Evolutionary conservation across 30 jellyfish, hydroid and myxozoan species (phyloP).

Genomic region (Aurelia aurita complex sp. Pacific): DNA sequence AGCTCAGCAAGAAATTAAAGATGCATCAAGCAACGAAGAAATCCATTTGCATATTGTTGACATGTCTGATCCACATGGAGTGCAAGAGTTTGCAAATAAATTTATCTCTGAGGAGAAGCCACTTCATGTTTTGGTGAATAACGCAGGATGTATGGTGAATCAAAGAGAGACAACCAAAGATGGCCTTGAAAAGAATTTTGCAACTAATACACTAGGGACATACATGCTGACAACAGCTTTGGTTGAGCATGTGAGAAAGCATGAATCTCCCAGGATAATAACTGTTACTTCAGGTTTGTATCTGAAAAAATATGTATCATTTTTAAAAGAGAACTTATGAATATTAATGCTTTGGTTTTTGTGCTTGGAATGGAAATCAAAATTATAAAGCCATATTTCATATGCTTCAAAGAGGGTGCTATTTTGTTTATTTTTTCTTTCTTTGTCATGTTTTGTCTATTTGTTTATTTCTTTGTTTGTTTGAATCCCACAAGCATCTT

Average conservation of each 20-base stretch:
- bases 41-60: slow-evolving; percentile 75
- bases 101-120: slow-evolving; percentile 49
- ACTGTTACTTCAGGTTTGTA: slow-evolving; percentile 81
- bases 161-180: slow-evolving; percentile 45
- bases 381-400: too few relatives aligned
- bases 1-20: slow-evolving; percentile 68
- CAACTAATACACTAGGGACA: slow-evolving; percentile 78
- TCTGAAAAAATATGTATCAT: neutral
- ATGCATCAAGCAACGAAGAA: slow-evolving; percentile 43
- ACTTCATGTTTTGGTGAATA: slow-evolving; percentile 76
- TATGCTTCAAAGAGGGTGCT: too few relatives aligned
- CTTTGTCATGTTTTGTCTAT: too few relatives aligned
- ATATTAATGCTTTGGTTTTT: neutral
- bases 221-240: slow-evolving; percentile 73
- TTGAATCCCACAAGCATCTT: too few relatives aligned
- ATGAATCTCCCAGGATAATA: slow-evolving; percentile 75
- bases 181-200: slow-evolving; percentile 77
- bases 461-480: too few relatives aligned
- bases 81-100: slow-evolving; percentile 58
- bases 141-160: slow-evolving; percentile 86
- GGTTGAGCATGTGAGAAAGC: slow-evolving; percentile 59
- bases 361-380: neutral
- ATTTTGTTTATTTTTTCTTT: too few relatives aligned
- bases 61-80: slow-evolving; percentile 65
- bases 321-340: neutral